Base-by-base conservation (phyloP, 2,113 vertebrate species). In the Brachyistius frenatus region DNA sequence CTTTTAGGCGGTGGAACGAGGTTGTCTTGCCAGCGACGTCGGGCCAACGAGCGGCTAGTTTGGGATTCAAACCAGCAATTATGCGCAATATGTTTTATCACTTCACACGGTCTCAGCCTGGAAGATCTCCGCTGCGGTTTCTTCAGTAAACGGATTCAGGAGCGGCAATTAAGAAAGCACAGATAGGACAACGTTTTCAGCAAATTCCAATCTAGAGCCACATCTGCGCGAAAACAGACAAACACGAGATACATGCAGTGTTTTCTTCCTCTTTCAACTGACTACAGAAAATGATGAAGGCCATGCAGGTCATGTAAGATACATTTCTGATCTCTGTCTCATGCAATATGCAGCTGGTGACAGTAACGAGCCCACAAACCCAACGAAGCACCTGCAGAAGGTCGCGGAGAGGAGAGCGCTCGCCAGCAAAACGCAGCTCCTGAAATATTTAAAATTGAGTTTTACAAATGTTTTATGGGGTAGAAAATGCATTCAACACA, bases 11-110 rank as follows among this genome's bases (percentile, higher is more conserved):
- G 31, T 23, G 23, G 16, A 57, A 62, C 49, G 6, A 6, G 1
- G 0, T 60, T 47, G 7, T 66, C 9, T 55, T 62, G 81, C 65
- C 75, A 73, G 53, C 0, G 32, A 47, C 3, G 4, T 30, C 7
- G 52, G 52, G 55, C 78, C 47, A 76, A 63, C 37, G 46, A 23
- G 41, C 50, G 44, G 76, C 30, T 73, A 14, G 57, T 78, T 63
- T 80, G 39, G 2, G 31, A 39, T 73, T 78, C 41, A 66, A 69
- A 66, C 14, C 32, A 55, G 60, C 36, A 74, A 74, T 83, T 81
- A 73, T 69, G 13, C 57, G 67, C 64, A 60, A 56, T 66, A 41
- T 58, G 74, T 80, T 77, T 55, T 5, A 30, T 74, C 1, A 3
- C 46, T 35, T 61, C 35, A 62, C 23, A 41, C 10, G 64, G 10